Percentiles rank a stretch among this genome's conserved stretches.
phyloP scores from a whole-genome alignment of 2,888 invertebrate genomes.

The Drosophila pegasa region DNA sequence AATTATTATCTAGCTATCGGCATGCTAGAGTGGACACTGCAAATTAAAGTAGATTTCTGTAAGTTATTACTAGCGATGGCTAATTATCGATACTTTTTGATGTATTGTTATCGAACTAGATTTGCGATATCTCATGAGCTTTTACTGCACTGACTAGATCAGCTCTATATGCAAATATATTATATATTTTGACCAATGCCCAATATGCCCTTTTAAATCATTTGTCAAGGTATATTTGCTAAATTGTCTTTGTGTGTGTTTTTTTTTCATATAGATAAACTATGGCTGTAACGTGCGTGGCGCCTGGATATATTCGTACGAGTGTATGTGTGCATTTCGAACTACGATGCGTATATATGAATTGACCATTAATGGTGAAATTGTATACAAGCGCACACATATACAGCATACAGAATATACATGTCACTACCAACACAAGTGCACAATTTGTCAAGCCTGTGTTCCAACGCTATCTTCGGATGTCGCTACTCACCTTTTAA shows the following conservation, averaged over 20 bases:
- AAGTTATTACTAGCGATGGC: not conserved
- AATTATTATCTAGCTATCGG: too few species aligned
- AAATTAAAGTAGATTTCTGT: not conserved
- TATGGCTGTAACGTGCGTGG: not conserved
- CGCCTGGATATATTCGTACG: not conserved
- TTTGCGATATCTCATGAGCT: not conserved
- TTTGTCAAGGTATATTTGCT: not conserved
- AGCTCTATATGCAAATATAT: not conserved
- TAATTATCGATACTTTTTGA: not conserved
- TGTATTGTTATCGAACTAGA: not conserved
- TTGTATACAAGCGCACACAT: conserved; percentile 12
- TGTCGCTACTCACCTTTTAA: conserved; percentile 68
- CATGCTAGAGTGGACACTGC: not conserved
- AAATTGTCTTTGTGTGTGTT: conserved; percentile 4
- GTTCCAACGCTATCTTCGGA: conserved; percentile 16
- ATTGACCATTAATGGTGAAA: conserved; percentile 2
- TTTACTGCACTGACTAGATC: not conserved
- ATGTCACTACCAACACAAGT: conserved; percentile 1
- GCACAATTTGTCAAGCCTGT: conserved; percentile 17
- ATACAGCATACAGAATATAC: not conserved
- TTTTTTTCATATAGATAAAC: not conserved
- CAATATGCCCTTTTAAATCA: not conserved
- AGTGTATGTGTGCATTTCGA: not conserved
- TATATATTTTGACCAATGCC: not conserved
- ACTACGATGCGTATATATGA: conserved; percentile 3